phyloP scores from a whole-genome alignment of 2,797 vertebrate species.

The Meriones psammophilus region DNA sequence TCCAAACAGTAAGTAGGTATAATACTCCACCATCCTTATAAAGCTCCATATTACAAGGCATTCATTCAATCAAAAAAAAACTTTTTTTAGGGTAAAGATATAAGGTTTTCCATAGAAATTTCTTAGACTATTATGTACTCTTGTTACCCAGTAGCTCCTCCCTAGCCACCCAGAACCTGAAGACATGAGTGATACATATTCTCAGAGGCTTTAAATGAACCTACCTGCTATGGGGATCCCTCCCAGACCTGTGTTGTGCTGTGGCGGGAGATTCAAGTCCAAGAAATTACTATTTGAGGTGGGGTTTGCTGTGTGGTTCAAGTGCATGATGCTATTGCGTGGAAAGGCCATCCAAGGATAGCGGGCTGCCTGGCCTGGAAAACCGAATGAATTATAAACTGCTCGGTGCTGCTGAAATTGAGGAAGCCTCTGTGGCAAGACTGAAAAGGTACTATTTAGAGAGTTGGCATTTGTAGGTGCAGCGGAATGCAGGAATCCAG shows the following conservation, averaged over 20 bases:
- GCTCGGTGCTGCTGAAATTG: conserved; percentile 98
- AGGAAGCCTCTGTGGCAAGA: conserved; percentile 95
- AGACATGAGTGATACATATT: conserved; percentile 80
- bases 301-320: conserved; percentile 98
- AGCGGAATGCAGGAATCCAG: conserved; percentile 91
- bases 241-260: conserved; percentile 98
- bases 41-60: conserved; percentile 92
- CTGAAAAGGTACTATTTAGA: conserved; percentile 92
- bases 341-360: conserved; percentile 98
- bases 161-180: conserved; percentile 82
- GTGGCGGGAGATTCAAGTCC: conserved; percentile 98
- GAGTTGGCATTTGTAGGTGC: conserved; percentile 92
- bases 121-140: conserved; percentile 49
- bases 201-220: conserved; percentile 80
- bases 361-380: conserved; percentile 95
- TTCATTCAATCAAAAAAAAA: conserved; percentile 68
- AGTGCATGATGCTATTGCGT: conserved; percentile 98
- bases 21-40: conserved; percentile 92
- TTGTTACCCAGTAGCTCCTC: conserved; percentile 72
- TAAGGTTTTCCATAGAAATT: conserved; percentile 73
- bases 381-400: conserved; percentile 98
- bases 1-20: conserved; percentile 80
- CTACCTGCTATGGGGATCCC: conserved; percentile 99
- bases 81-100: conserved; percentile 64
- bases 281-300: conserved; percentile 99